phyloP scores from a whole-genome alignment of 2,797 vertebrate species.

The Leuciscus waleckii region DNA sequence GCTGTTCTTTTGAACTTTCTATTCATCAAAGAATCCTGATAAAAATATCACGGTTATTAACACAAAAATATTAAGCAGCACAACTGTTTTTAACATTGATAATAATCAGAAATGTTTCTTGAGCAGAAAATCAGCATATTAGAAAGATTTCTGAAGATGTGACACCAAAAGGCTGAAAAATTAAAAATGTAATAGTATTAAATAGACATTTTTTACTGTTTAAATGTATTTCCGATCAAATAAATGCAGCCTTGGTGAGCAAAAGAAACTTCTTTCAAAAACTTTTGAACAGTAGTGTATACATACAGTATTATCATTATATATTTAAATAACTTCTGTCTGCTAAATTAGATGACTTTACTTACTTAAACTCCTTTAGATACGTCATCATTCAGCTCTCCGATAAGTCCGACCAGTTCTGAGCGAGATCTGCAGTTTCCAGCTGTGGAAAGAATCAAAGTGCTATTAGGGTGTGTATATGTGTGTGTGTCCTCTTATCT shows the following conservation, averaged over 20 bases:
- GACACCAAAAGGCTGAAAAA: neutral
- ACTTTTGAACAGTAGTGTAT: neutral
- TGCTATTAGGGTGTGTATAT: neutral
- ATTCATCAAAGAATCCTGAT: neutral
- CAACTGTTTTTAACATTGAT: too few species aligned
- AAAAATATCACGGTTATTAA: neutral
- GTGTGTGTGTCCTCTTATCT: constrained; percentile 21
- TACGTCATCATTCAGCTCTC: neutral
- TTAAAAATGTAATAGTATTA: too few species aligned
- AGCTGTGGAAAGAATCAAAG: constrained; percentile 6
- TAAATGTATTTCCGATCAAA: neutral
- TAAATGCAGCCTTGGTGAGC: neutral
- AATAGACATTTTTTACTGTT: neutral
- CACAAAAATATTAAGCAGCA: neutral
- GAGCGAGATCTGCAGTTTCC: neutral
- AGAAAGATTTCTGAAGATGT: neutral
- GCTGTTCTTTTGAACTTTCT: neutral
- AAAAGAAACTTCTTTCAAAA: neutral
- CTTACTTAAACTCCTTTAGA: neutral
- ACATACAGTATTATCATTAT: neutral
- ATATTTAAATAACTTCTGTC: neutral
- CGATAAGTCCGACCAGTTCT: neutral
- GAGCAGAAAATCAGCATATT: neutral
- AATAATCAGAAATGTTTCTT: neutral
- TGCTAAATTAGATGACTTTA: neutral